Evolutionary conservation across 2,113 vertebrate species (phyloP).

Genomic region (Mus pahari): DNA sequence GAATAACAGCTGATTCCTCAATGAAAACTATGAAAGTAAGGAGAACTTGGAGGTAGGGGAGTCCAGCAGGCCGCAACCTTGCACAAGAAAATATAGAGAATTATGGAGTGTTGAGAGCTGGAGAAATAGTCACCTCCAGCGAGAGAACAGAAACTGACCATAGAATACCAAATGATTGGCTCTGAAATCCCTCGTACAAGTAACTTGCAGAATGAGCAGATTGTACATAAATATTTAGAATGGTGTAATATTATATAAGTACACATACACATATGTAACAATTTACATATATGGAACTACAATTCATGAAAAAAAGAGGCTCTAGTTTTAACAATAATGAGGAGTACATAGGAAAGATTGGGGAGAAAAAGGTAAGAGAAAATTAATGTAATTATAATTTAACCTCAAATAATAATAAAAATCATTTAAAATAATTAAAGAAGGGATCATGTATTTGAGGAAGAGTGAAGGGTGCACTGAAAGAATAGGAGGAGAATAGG

Average conservation of each 20-base stretch:
- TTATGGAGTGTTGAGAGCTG: too few species aligned
- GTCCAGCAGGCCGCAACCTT: too few species aligned
- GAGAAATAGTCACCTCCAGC: too few species aligned
- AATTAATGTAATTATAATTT: background rate
- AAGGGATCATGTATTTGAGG: background rate
- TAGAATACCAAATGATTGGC: background rate
- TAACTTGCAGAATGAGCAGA: background rate
- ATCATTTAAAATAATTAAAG: background rate
- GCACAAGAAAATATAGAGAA: too few species aligned
- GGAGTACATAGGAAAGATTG: too few species aligned
- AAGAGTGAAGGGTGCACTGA: background rate
- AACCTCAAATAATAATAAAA: background rate
- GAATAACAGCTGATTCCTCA: background rate
- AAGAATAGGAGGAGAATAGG: background rate
- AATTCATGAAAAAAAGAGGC: too few species aligned
- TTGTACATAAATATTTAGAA: background rate
- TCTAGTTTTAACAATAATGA: too few species aligned
- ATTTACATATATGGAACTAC: too few species aligned
- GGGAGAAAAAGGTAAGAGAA: background rate
- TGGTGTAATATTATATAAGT: background rate
- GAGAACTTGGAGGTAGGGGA: background rate
- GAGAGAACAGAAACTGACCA: too few species aligned
- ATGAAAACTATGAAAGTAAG: background rate
- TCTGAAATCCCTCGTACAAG: background rate
- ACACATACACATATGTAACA: too few species aligned